phyloP scores from a whole-genome alignment of 2,888 invertebrate genomes.

The Athetis lepigone region DNA sequence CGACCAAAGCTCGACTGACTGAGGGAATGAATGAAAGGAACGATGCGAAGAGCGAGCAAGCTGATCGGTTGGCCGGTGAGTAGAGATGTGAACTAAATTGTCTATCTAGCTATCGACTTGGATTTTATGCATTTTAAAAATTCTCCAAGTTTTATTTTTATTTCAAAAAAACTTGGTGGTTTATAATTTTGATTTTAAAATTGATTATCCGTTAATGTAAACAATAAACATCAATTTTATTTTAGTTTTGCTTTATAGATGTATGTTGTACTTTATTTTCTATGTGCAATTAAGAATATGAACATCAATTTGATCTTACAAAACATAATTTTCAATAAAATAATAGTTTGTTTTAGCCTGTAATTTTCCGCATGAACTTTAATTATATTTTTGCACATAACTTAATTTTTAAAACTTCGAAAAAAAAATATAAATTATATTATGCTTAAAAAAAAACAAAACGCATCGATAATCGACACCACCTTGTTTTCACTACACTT shows the following conservation, averaged over 20 bases:
- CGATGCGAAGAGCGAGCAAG: slow-evolving; percentile 71
- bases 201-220: no score
- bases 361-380: not conserved
- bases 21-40: slow-evolving; percentile 63
- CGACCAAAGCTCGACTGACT: slow-evolving; percentile 76
- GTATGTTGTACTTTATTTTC: no score
- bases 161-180: no score
- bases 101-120: slow-evolving; percentile 16
- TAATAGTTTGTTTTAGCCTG: not conserved
- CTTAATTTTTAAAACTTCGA: no score
- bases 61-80: slow-evolving; percentile 62
- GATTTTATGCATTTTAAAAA: no score
- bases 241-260: no score
- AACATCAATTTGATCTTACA: no score
- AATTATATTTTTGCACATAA: not conserved
- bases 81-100: slow-evolving; percentile 45
- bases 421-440: no score
- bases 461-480: slow-evolving; percentile 61
- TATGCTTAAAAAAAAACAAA: not conserved
- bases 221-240: no score
- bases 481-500: slow-evolving; percentile 18
- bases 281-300: no score
- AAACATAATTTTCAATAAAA: not conserved
- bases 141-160: no score
- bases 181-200: no score